Base-by-base conservation (phyloP, 2,888 invertebrate species). In the Calliscelio sp. region DNA sequence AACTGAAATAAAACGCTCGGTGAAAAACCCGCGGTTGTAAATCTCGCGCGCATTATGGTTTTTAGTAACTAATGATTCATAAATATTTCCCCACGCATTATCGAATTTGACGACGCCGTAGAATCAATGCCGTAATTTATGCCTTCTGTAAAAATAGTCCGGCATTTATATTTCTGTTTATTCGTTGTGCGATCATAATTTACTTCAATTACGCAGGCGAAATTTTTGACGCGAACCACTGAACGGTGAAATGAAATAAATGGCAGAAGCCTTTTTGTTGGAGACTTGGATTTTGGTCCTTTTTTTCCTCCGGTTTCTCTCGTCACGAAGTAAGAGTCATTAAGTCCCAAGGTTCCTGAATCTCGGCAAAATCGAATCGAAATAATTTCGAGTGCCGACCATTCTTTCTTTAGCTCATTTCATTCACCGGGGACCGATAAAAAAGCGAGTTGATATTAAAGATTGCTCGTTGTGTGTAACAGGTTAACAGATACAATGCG, bases 321-420 rank as follows among this genome's bases (percentile, higher is more conserved):
- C 51, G 49, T n/a, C 4, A 25, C 63, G n/a, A 25, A 65, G 70
- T 66, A 73, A 80, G 66, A 80, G 73, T 80, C 51, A 80, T 73
- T 73, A 80, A 71, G 73, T 80, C 32, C 66, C 80, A 80, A 80
- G 73, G 80, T 73, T 32, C 16, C 49, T 46, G 49, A 57, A 71
- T 14, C 38, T 55, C 24, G 51, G 55, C 46, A 14, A 46, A 73
- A 74, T 57, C 59, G 66, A 73, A 66, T 73, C 35, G 51, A 41
- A 65, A 24, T 80, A 46, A 80, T 66, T 73, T 79, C 35, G 38
- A 71, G 61, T 57, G 63, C 35, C 57, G 18, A n/a, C 14, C 51
- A 20, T 59, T 77, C 18, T 46, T 65, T 65, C 38, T 20, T 7
- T 18, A n/a, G 8, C 51, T 75, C 59, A n/a, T n/a, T n/a, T n/a